Base-by-base conservation (phyloP, 2,888 invertebrate genomes). In the Xestoiulus laeticollis region DNA sequence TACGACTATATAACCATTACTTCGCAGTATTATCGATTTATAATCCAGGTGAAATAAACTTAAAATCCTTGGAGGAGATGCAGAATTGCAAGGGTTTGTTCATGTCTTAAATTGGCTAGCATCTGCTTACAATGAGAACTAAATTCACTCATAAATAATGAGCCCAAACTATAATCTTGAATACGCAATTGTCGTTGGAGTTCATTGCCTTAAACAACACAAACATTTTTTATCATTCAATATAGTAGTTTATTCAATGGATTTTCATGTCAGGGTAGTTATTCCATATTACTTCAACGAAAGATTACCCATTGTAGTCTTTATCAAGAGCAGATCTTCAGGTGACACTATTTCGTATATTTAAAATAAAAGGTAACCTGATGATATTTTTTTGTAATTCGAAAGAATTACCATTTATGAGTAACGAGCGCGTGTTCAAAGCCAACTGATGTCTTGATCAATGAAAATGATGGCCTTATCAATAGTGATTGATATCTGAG, bases 401-500 rank as follows among this genome's bases (percentile, higher is more conserved):
- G 30, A 78, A 78, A 30, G 6, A 78, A 78, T 78, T 30, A 30
- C 14, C 2, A 68, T 30, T 78, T 78, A 16, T 78, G 78, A 78
- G 78, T 30, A 30, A 78, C 30, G 78, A 78, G 30, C 78, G 78
- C 78, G 78, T 78, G 78, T 5, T 78, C 5, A 78, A 78, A 30
- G 30, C 78, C 78, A 78, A 78, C 78, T 30, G 26, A 30, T 30
- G 78, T 78, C 30, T 78, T 30, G 78, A 78, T 78, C 78, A 78
- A 78, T 78, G 78, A 78, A 12, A 78, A 2, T 78, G 30, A 78
- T 85, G 85, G 12, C 85, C 33, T 14, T 85, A 85, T 85, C 44
- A 43, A 44, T 43, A 38, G n/a, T 26, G 85, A 85, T 85, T 85
- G 85, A 16, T n/a, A 85, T 85, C 85, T 43, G 38, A 22, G 33